A percentile compares a stretch with the other conserved stretches of the same genome.
These are phyloP conservation scores for Dromiciops gliroides DNA, from an alignment of 2,113 vertebrate species.

Conservation along the genomic window DNA sequence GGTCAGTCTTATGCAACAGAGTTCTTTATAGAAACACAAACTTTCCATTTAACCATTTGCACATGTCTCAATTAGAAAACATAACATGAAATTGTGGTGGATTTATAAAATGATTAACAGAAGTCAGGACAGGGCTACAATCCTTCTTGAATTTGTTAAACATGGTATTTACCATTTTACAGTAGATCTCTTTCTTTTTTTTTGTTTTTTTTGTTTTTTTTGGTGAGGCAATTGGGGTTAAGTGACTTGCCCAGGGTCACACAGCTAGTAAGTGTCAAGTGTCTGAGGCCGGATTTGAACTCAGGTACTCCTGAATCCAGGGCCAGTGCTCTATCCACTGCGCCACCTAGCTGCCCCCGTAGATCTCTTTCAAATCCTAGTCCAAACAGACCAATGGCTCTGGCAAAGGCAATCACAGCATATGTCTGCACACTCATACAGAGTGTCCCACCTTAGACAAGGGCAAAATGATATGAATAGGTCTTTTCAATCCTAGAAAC, in stretches of 20 bases:
- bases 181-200: not conserved
- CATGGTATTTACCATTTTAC: conserved; percentile 7
- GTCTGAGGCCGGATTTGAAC: too few species aligned
- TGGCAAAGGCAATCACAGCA: not conserved
- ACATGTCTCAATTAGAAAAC: not conserved
- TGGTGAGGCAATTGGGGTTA: too few species aligned
- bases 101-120: conserved; percentile 2
- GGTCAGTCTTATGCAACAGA: not conserved
- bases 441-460: not conserved
- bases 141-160: conserved; percentile 2
- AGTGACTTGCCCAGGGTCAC: too few species aligned
- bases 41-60: not conserved
- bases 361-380: conserved; percentile 3
- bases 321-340: too few species aligned
- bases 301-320: too few species aligned
- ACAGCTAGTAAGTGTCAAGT: too few species aligned
- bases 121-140: not conserved
- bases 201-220: too few species aligned
- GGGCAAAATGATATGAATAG: not conserved
- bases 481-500: not conserved
- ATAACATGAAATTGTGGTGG: not conserved
- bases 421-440: not conserved
- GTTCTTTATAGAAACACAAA: not conserved
- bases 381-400: conserved; percentile 10
- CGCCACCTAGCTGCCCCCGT: too few species aligned